Conservation (phyloP, 2,797 vertebrate species). For the Picus viridis region DNA sequence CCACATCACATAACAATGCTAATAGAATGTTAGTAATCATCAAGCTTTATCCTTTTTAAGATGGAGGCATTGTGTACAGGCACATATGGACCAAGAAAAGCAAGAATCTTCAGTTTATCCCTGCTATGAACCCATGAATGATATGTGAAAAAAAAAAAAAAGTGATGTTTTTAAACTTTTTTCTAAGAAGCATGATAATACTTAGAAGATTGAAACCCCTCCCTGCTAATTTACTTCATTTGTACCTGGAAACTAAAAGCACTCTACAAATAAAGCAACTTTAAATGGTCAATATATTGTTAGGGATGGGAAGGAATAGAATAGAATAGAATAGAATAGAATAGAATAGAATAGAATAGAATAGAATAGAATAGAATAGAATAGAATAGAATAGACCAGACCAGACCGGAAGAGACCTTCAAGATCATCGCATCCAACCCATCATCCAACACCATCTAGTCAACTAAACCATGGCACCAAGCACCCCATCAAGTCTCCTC, state of each 20-base stretch:
- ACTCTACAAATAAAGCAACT: not conserved
- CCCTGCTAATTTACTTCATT: not conserved
- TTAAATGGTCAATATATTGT: not conserved
- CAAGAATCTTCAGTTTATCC: not conserved
- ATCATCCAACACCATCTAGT: too few relatives aligned
- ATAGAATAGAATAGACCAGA: too few relatives aligned
- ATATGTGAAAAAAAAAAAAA: not conserved
- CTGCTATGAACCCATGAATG: not conserved
- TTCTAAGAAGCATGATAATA: not conserved
- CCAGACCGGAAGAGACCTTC: too few relatives aligned
- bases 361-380: too few relatives aligned
- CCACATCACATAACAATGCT: conserved; percentile 17
- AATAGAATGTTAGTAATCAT: conserved; percentile 20
- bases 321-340: too few relatives aligned
- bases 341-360: too few relatives aligned
- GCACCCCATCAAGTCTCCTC: too few relatives aligned
- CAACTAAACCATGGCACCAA: too few relatives aligned
- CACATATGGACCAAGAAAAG: not conserved
- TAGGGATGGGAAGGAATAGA: not conserved
- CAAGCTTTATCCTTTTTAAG: conserved; percentile 24
- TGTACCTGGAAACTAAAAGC: not conserved
- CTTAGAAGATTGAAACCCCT: not conserved
- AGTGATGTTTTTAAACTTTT: too few relatives aligned
- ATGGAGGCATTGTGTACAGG: not conserved
- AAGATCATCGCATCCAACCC: too few relatives aligned